A percentile compares a stretch with the other conserved stretches of the same genome.
phyloP scores from a whole-genome alignment of 2,888 invertebrate species.

The Clunio marinus region DNA sequence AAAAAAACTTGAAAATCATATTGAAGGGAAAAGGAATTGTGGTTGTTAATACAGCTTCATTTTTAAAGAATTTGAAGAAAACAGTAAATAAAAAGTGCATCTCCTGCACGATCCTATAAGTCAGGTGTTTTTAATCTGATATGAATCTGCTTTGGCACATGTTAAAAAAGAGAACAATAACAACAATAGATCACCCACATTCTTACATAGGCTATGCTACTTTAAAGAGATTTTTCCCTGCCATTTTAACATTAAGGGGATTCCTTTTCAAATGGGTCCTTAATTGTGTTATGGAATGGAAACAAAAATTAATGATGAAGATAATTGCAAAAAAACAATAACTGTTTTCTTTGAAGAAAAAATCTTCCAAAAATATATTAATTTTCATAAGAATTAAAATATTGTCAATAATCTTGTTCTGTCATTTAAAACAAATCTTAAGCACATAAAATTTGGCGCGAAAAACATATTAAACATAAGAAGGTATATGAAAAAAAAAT shows the following conservation, averaged over 20 bases:
- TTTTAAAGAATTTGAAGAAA: too few species aligned
- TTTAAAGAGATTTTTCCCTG: not conserved
- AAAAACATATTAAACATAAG: too few species aligned
- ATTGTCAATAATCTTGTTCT: too few species aligned
- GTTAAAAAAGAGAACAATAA: constrained; percentile 28
- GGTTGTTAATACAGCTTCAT: too few species aligned
- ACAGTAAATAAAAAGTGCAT: too few species aligned
- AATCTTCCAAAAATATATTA: not conserved
- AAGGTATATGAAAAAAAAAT: too few species aligned
- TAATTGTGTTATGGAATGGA: not conserved
- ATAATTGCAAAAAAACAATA: not conserved
- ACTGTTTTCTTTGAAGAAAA: not conserved
- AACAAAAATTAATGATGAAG: not conserved
- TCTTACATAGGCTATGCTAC: constrained; percentile 26
- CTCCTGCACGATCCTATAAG: constrained; percentile 13
- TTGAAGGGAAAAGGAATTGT: too few species aligned
- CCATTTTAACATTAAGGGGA: not conserved
- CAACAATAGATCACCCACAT: constrained; percentile 31
- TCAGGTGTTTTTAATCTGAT: constrained; percentile 32
- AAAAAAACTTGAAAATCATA: too few species aligned
- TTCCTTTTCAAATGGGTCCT: too few species aligned
- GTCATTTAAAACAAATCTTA: too few species aligned
- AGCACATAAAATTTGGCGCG: too few species aligned
- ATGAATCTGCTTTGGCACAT: constrained; percentile 33
- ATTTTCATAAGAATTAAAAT: constrained; percentile 6